Evolutionary conservation across 1,140 invertebrate genomes (phyloP), one percentile per base, ranked within the genome.

Genomic region (Plectrocnemia conspersa): DNA sequence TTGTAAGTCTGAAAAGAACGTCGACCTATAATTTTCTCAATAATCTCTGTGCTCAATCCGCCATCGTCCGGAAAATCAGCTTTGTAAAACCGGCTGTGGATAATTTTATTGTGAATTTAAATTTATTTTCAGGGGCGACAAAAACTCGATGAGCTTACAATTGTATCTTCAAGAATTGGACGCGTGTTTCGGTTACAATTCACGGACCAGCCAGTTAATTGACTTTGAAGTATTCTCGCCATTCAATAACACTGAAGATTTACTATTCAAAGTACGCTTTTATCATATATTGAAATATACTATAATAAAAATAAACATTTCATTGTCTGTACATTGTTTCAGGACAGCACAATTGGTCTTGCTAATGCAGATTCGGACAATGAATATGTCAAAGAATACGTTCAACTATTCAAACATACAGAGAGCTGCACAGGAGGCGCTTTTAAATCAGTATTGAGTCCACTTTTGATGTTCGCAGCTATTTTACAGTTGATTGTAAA

Each of bases 321-420:
- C 33, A 36, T 36, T 5, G 9, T 21, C 64, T 61, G 42, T 68
- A 73, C 47, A 71, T 63, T 83, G 0, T 83, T 83, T 62, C 78
- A 79, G 59, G 74, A 80, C 56, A 76, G 78, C 0, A 79, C 77
- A 0, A 66, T 74, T 2, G 76, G 75, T 32, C 63, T 82, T 0
- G 66, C 71, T 0, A 68, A 72, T 13, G 68, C 70, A 2, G 64
- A 69, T 0, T 53, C 41, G 0, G 54, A 52, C 1, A 61, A 72
- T 40, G 63, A 66, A 40, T 59, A 63, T 0, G 68, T 71, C 0
- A 65, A 63, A 42, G 73, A 74, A 45, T 74, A 74, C 29, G 66
- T 73, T 4, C 66, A 72, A 0, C 48, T 75, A n/a, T 71, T 74
- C 63, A 56, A 62, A 7, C 73, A 75, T 38, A 46, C 72, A 7